Evolutionary conservation across 2,888 invertebrate species (phyloP).

Genomic region (Acronicta alni): DNA sequence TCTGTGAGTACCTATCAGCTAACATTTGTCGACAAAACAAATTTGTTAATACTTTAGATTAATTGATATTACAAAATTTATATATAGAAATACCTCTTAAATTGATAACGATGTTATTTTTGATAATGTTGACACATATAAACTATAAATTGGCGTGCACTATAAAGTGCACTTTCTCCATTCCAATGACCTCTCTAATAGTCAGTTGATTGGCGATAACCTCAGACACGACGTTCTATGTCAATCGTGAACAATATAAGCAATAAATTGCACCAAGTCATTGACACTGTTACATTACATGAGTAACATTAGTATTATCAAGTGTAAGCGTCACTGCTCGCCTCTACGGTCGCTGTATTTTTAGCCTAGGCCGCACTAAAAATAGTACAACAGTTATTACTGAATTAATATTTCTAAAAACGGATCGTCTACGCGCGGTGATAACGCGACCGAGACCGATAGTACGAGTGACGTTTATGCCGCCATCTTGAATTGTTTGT

Average conservation of each 20-base stretch:
- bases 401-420: constrained; percentile 90
- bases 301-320: constrained; percentile 86
- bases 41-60: too few species aligned
- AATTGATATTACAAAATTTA: too few species aligned
- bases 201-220: constrained; percentile 67
- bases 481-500: constrained; percentile 76
- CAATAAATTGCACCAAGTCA: constrained; percentile 84
- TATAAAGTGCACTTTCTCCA: constrained; percentile 46
- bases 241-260: constrained; percentile 70
- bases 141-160: not conserved
- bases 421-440: constrained; percentile 85
- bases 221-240: constrained; percentile 57
- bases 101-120: too few species aligned
- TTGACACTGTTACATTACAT: constrained; percentile 80
- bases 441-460: constrained; percentile 84
- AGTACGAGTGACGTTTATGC: constrained; percentile 74
- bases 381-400: constrained; percentile 88
- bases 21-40: too few species aligned
- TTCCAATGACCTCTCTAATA: constrained; percentile 65
- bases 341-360: constrained; percentile 79
- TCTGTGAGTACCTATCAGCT: constrained; percentile 6
- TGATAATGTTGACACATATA: not conserved
- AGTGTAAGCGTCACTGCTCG: constrained; percentile 82
- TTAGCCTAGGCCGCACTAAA: constrained; percentile 88
- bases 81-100: too few species aligned